Evolutionary conservation across 2,113 vertebrate species (phyloP).

Genomic region (Gallinago paraguaiae): DNA sequence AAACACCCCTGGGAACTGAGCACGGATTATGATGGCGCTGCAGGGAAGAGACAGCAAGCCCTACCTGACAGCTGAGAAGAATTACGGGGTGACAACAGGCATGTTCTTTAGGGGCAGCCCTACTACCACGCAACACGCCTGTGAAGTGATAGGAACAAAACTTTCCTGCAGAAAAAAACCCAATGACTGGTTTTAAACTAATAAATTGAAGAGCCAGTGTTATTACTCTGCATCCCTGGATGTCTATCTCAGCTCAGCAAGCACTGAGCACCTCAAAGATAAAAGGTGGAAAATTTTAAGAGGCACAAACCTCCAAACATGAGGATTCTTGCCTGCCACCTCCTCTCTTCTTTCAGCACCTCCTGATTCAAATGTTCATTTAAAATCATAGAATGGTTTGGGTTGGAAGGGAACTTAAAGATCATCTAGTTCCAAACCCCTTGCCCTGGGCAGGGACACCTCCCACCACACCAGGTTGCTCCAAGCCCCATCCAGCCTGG

Average conservation of each 20-base stretch:
- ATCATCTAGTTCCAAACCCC: no score
- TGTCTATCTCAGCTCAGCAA: neutral
- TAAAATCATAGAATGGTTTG: no score
- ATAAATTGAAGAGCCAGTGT: neutral
- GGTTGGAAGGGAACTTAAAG: no score
- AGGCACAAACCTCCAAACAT: neutral
- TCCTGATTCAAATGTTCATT: neutral
- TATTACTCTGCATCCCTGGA: no score
- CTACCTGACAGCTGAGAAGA: neutral
- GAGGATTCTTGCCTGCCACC: neutral
- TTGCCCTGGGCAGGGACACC: no score
- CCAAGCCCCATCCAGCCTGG: no score
- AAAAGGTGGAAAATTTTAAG: neutral
- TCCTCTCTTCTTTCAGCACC: neutral
- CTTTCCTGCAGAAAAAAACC: neutral
- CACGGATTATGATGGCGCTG: neutral
- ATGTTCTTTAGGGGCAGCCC: neutral
- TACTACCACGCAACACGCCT: neutral
- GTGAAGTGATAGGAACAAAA: neutral
- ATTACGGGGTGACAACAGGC: neutral
- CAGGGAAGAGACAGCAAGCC: neutral
- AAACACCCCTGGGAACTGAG: neutral
- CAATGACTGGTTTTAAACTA: neutral
- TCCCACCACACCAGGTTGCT: no score
- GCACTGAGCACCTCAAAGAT: neutral